Base-by-base conservation (phyloP, 2,797 vertebrate genomes). In the Pitangus sulphuratus region DNA sequence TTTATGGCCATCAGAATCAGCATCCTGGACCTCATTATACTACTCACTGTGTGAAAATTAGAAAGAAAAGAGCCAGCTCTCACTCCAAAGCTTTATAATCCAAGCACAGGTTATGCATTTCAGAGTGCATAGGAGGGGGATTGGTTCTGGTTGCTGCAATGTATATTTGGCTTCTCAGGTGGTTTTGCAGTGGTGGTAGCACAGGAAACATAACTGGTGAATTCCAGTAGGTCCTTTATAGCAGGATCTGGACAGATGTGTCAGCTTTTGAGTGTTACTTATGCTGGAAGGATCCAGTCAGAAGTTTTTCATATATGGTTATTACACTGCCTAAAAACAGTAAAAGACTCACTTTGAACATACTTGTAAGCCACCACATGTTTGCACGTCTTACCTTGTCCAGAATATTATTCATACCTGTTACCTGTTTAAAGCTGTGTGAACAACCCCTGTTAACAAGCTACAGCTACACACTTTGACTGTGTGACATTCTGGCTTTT, bases 1-100 rank as follows among this genome's bases (percentile, higher is more conserved):
- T 57, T 76, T 72, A n/a, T 51, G 28, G 16, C 0, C 0, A 42
- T 54, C 0, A 0, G 69, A 65, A 89, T 54, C 47, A 75, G 37
- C 48, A 45, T 84, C 30, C 74, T 81, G 50, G 35, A 53, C 39
- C 24, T 82, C 31, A 26, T 75, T 71, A 28, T 58, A 15, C 30
- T 60, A 77, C 60, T 50, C 66, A 57, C 31, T 65, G 2, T 17
- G 61, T n/a, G 76, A 31, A 84, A 85, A 44, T 58, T 68, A 48
- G 65, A 86, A 84, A n/a, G 50, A 56, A 50, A 89, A 74, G 30
- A 60, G 39, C 14, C 16, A n/a, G 56, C 53, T 82, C n/a, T 62
- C 72, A 11, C 45, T 68, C 39, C n/a, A 65, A 71, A 93, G 22
- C n/a, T 69, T 87, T 72, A 11, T 15, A 69, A 57, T 44, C n/a